A percentile compares a stretch with the other conserved stretches of the same genome.
phyloP scores from a whole-genome alignment of 30 jellyfish, hydroid and myxozoan species.

The Cassiopea xamachana region DNA sequence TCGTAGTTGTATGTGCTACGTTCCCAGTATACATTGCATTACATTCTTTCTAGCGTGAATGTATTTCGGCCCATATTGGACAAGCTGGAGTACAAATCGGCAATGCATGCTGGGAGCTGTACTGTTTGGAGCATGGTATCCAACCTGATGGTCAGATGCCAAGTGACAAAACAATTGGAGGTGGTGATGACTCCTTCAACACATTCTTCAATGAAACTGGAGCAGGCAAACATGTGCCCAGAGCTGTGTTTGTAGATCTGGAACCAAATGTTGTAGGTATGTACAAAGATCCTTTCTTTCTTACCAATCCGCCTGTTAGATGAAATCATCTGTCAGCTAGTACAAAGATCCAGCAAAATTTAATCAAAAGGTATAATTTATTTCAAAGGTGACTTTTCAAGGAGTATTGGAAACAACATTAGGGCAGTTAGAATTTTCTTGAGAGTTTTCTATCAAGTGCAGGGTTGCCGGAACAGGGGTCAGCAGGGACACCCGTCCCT shows the following conservation, averaged over 20 bases:
- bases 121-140: conserved; percentile 97
- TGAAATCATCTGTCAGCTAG: neutral
- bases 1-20: too few relatives aligned
- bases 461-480: too few relatives aligned
- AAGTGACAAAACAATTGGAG: conserved; percentile 93
- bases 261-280: conserved; percentile 94
- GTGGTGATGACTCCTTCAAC: conserved; percentile 96
- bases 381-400: too few relatives aligned
- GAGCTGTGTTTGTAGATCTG: conserved; percentile 93
- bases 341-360: too few relatives aligned
- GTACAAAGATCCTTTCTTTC: neutral
- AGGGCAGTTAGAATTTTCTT: too few relatives aligned
- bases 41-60: conserved; percentile 78
- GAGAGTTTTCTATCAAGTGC: too few relatives aligned
- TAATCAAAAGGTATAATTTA: too few relatives aligned
- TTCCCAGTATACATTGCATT: too few relatives aligned
- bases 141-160: conserved; percentile 99
- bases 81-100: conserved; percentile 98
- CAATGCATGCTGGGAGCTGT: conserved; percentile 97
- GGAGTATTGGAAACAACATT: too few relatives aligned
- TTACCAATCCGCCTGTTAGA: neutral
- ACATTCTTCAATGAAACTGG: conserved; percentile 98
- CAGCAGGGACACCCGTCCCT: too few relatives aligned
- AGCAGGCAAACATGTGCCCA: conserved; percentile 92
- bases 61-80: conserved; percentile 94